Conservation (phyloP, 1,140 invertebrate genomes). For the Tribolium castaneum region DNA sequence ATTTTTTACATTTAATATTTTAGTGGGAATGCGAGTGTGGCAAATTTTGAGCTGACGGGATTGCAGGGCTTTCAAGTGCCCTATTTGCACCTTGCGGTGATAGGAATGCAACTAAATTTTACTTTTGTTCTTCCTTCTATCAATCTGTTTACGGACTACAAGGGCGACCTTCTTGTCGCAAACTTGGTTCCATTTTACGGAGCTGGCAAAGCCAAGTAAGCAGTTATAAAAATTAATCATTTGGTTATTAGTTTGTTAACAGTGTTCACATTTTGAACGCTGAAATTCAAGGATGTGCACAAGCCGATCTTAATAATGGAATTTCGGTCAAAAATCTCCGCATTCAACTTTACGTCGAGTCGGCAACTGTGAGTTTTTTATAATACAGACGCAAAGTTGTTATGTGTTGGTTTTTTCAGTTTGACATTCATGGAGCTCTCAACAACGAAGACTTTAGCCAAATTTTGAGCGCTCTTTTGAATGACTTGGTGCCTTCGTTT, state of each 20-base stretch:
- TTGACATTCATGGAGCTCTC: constrained; percentile 17
- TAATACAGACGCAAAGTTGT: background rate
- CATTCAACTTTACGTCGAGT: background rate
- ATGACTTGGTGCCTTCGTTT: background rate
- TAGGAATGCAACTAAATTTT: background rate
- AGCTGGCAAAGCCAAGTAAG: constrained; percentile 15
- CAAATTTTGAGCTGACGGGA: background rate
- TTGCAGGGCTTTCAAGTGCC: constrained; percentile 1
- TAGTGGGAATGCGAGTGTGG: background rate
- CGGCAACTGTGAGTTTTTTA: constrained; percentile 1
- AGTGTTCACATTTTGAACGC: constrained; percentile 2
- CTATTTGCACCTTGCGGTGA: background rate
- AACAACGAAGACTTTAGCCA: constrained; percentile 19
- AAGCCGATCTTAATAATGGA: background rate
- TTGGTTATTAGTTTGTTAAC: background rate
- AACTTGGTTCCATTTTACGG: constrained; percentile 21
- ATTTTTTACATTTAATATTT: background rate
- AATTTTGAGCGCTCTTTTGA: background rate
- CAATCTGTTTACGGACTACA: background rate
- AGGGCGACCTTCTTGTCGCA: background rate
- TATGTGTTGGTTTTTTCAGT: constrained; percentile 6
- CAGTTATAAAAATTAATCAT: background rate
- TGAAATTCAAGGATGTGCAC: background rate
- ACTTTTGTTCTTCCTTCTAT: background rate
- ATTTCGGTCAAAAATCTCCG: background rate